Conservation (phyloP, 2,888 invertebrate species). For the Hypercompe scribonia region DNA sequence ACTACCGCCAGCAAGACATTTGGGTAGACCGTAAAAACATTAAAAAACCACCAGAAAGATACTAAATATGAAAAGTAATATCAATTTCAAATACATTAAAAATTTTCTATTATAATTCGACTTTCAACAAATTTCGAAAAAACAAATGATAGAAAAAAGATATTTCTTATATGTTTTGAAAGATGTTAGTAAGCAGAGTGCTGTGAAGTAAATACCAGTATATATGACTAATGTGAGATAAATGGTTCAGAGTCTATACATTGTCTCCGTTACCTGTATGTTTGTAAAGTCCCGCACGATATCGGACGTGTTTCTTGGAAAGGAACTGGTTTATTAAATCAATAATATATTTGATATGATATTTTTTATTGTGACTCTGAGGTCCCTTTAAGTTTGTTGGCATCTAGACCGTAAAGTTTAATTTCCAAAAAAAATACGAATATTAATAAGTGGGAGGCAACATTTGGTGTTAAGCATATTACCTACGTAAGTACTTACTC, state of each 20-base stretch:
- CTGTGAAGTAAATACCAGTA: neutral
- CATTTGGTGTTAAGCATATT: neutral
- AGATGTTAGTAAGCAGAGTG: too few species aligned
- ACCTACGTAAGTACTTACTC: neutral
- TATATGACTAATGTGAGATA: neutral
- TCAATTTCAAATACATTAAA: too few species aligned
- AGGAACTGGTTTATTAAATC: neutral
- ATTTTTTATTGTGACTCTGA: neutral
- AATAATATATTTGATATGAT: neutral
- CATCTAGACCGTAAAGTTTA: neutral
- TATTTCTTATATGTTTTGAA: too few species aligned
- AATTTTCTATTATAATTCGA: too few species aligned
- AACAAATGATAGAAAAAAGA: too few species aligned
- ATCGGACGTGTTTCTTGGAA: neutral
- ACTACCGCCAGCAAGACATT: too few species aligned
- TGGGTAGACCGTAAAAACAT: too few species aligned
- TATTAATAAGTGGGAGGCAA: neutral
- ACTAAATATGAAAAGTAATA: too few species aligned
- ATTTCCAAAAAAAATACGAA: neutral
- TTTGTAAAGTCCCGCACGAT: neutral
- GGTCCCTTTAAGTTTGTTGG: neutral
- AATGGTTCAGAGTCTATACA: neutral
- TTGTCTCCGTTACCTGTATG: neutral
- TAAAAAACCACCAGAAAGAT: too few species aligned
- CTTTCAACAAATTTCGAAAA: too few species aligned